Evolutionary conservation across 2,888 invertebrate species (phyloP), one percentile per base, ranked within the genome.

Genomic region (Leptinotarsa peninsularis): DNA sequence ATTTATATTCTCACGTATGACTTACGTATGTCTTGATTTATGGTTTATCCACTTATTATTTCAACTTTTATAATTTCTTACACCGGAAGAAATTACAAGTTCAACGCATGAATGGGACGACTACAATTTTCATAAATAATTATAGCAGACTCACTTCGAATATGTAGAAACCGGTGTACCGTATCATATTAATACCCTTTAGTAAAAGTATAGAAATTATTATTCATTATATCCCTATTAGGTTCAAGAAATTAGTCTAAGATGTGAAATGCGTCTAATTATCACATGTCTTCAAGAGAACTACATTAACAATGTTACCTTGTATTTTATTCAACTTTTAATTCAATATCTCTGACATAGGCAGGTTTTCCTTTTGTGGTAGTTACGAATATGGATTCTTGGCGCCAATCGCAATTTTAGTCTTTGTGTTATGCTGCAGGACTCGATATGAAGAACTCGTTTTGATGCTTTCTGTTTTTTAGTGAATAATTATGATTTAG

Each of bases 191-290:
- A 70, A 67, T 76, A 75, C 56, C 23, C 23, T 17, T 74, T 43
- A 10, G 54, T 71, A 56, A 49, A 66, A 23, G 56, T 49, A 10
- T 21, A 49, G 49, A 66, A 66, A 72, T 73, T 63, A 54, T 70
- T 71, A 75, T 71, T 72, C 67, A 58, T 72, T 58, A 66, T 75
- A 72, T 72, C 72, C 72, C 72, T 76, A 70, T 66, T 63, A 66
- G 69, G 67, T 67, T 5, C 15, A 66, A 50, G 50, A 67, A 70
- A 73, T 76, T 71, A 60, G 70, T 76, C 73, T 60, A 58, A 33
- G 72, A 58, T 58, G 49, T 17, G 18, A 63, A 56, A 74, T 54
- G 63, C 58, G 4, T 71, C 66, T 72, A 75, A 75, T 75, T 75
- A 74, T 50, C 68, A 52, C 27, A 50, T 49, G n/a, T 18, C 21